phyloP scores from a whole-genome alignment of 2,888 invertebrate species.

The Nymphalis c-album region DNA sequence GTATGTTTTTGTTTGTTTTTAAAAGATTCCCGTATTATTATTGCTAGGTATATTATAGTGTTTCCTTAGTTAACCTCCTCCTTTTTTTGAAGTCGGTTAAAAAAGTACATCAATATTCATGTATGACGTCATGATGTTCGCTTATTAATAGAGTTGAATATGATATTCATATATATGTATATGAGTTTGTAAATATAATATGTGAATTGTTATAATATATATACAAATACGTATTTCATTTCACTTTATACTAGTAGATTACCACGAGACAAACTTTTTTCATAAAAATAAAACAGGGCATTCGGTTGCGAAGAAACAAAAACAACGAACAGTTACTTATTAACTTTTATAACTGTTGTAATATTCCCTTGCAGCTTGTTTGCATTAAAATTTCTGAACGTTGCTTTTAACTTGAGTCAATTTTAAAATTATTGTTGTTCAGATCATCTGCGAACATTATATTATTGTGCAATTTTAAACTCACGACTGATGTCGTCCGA shows the following conservation, averaged over 20 bases:
- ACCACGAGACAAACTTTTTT: conserved; percentile 75
- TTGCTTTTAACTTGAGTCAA: conserved; percentile 10
- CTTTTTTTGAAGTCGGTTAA: too few species aligned
- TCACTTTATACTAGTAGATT: conserved; percentile 56
- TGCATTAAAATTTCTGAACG: conserved; percentile 38
- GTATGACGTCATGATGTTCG: too few species aligned
- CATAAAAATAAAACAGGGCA: conserved; percentile 74
- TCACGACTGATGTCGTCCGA: too few species aligned
- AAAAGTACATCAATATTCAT: too few species aligned
- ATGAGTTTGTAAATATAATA: too few species aligned
- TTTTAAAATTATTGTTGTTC: conserved; percentile 1
- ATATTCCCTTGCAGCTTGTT: conserved; percentile 51
- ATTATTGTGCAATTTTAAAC: neutral
- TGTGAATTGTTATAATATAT: neutral
- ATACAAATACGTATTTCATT: conserved; percentile 48
- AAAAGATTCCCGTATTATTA: too few species aligned
- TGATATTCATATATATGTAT: too few species aligned
- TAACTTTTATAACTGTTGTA: conserved; percentile 67
- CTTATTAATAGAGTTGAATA: too few species aligned
- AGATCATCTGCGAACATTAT: neutral
- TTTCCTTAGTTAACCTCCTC: too few species aligned
- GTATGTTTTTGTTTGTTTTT: too few species aligned
- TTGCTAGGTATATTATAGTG: too few species aligned
- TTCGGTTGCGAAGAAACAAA: conserved; percentile 63
- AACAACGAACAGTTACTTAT: conserved; percentile 74